Percentiles rank a stretch among this genome's conserved stretches.
These are phyloP conservation scores for Agelastica alni DNA, from an alignment of 2,888 invertebrate species.

Conservation along the genomic window DNA sequence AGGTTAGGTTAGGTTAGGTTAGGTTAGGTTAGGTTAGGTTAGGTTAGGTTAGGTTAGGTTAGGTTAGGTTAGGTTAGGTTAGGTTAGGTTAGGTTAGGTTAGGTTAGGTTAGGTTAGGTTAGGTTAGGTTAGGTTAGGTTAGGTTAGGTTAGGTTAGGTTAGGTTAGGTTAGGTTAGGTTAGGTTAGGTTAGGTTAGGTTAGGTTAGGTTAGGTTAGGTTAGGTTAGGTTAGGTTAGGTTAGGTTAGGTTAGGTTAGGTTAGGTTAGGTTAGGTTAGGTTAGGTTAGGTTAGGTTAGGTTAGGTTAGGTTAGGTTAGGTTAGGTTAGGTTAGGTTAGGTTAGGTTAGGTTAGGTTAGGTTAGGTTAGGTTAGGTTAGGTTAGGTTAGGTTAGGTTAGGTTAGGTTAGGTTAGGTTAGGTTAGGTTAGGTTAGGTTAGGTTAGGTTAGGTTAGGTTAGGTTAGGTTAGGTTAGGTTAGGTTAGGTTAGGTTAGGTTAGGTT, in stretches of 20 bases:
- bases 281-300: slow-evolving; percentile 10
- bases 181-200: slow-evolving; percentile 9
- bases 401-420: slow-evolving; percentile 2
- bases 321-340: slow-evolving; percentile 9
- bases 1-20: too few relatives aligned
- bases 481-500: slow-evolving; percentile 9
- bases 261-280: slow-evolving; percentile 10
- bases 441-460: not conserved
- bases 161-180: slow-evolving; percentile 10
- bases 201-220: slow-evolving; percentile 10
- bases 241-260: slow-evolving; percentile 10
- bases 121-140: slow-evolving; percentile 2
- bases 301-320: slow-evolving; percentile 9
- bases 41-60: too few relatives aligned
- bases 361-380: slow-evolving; percentile 31
- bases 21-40: too few relatives aligned
- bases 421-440: slow-evolving; percentile 2
- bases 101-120: slow-evolving; percentile 2
- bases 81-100: slow-evolving; percentile 2
- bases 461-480: slow-evolving; percentile 6
- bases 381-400: slow-evolving; percentile 22
- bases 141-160: slow-evolving; percentile 4
- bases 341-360: slow-evolving; percentile 23
- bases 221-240: slow-evolving; percentile 9
- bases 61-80: too few relatives aligned